Percentiles rank a stretch among this genome's conserved stretches.
These are phyloP conservation scores for Ooceraea biroi DNA, from an alignment of 1,140 invertebrate genomes.

Conservation along the genomic window DNA sequence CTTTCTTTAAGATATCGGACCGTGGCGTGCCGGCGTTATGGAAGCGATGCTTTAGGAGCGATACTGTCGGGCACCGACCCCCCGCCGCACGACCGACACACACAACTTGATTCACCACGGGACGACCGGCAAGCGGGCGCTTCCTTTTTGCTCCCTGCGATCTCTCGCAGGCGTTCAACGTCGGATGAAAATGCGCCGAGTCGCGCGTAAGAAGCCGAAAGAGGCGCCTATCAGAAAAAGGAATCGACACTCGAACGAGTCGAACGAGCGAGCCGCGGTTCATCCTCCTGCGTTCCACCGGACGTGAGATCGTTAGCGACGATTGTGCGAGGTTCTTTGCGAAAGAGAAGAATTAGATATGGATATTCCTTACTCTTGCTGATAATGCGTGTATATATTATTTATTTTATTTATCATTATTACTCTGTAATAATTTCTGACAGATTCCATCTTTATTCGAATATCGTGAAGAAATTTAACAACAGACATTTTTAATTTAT, in stretches of 20 bases:
- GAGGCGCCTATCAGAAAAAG: constrained; percentile 68
- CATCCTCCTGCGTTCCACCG: constrained; percentile 12
- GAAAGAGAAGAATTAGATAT: background rate
- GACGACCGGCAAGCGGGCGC: constrained; percentile 53
- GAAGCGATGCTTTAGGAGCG: constrained; percentile 77
- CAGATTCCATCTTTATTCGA: background rate
- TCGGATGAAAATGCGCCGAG: constrained; percentile 70
- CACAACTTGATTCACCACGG: constrained; percentile 79
- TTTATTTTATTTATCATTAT: background rate
- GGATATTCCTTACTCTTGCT: no score
- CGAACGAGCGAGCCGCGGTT: constrained; percentile 21
- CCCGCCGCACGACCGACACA: constrained; percentile 74
- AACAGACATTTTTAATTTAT: background rate
- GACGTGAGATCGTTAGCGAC: constrained; percentile 32
- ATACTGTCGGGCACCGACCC: constrained; percentile 80
- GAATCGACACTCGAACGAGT: constrained; percentile 37
- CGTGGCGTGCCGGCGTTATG: constrained; percentile 70
- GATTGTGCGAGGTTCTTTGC: constrained; percentile 1
- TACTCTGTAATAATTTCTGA: background rate
- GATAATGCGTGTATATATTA: background rate
- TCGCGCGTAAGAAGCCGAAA: constrained; percentile 69
- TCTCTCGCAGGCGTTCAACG: constrained; percentile 68
- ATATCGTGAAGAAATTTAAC: background rate
- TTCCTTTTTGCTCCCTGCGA: constrained; percentile 65
- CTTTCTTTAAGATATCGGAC: constrained; percentile 61